phyloP scores from a whole-genome alignment of 2,888 invertebrate genomes.

The Psylliodes chrysocephalus region DNA sequence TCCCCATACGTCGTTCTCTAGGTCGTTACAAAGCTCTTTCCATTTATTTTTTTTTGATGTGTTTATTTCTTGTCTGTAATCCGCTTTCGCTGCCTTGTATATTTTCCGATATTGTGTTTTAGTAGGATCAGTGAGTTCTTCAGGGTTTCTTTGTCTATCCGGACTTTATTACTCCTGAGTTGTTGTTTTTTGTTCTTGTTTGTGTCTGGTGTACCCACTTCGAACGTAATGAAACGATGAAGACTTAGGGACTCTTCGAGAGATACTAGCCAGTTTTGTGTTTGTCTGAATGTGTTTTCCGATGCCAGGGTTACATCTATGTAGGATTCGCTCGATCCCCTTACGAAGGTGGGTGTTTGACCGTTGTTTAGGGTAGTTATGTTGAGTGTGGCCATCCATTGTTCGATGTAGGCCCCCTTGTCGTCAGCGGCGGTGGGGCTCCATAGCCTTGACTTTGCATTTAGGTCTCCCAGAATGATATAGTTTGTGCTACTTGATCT shows the following conservation, averaged over 20 bases:
- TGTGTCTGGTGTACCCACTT: background rate
- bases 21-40: conserved; percentile 12
- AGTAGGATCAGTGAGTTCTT: no score
- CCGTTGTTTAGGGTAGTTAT: background rate
- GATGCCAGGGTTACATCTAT: conserved; percentile 4
- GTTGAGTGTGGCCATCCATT: background rate
- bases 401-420: background rate
- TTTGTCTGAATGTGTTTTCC: no score
- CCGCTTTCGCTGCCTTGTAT: no score
- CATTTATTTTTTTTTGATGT: background rate
- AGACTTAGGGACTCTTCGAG: background rate
- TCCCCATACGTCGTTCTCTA: conserved; percentile 24
- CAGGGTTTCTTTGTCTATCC: no score
- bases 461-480: conserved; percentile 10
- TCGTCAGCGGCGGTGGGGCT: conserved; percentile 13
- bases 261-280: background rate
- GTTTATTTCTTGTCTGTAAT: background rate
- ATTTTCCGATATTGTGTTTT: no score
- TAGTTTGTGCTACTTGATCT: background rate
- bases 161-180: no score
- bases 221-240: background rate
- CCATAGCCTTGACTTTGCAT: conserved; percentile 22
- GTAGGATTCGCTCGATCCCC: background rate
- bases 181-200: background rate
- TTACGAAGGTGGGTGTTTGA: background rate